Evolutionary conservation across 2,888 invertebrate genomes (phyloP), one percentile per base, ranked within the genome.

Genomic region (Phlogophora meticulosa): DNA sequence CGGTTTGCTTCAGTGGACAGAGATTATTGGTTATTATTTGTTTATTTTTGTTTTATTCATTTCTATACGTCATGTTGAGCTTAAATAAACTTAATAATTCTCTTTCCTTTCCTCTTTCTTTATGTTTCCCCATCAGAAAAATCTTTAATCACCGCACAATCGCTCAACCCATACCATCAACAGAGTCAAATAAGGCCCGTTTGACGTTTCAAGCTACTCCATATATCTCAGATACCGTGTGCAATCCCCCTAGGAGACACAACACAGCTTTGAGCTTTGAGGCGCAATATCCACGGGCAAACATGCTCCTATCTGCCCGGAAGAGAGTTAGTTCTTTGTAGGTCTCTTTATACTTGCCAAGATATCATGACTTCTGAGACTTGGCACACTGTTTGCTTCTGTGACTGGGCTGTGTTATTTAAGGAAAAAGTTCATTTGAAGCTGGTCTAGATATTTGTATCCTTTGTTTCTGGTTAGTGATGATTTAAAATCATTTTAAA

Each of bases 231-330:
- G 78, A 83, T 81, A 71, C 78, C 76, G 83, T 83, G 85, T 84
- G 80, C 81, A 74, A 78, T 85, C 85, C 87, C 88, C 85, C 60
- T 46, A 81, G 87, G 86, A 84, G 65, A 69, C 42, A 32, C 73
- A 22, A 28, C 42, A 17, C 15, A 57, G 82, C 90, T 89, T 89
- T 88, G 86, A 84, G 82, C 81, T 81, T 83, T 81, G 81, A 81
- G 84, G 76, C 76, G 92, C 91, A 92, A 92, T 91, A 91, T 89
- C 85, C 87, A 76, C 85, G 86, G 81, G 91, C 86, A 90, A 92
- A 91, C 90, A 91, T 64, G 62, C 65, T 75, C 77, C 80, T 87
- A 87, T 87, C 77, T 70, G 77, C 62, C 74, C 77, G 81, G 82
- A 83, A 86, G 79, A 83, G 72, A 82, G 83, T 86, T 85, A 81